A percentile compares a stretch with the other conserved stretches of the same genome.
phyloP scores from a whole-genome alignment of 2,797 vertebrate species.

The Chiroxiphia lanceolata region DNA sequence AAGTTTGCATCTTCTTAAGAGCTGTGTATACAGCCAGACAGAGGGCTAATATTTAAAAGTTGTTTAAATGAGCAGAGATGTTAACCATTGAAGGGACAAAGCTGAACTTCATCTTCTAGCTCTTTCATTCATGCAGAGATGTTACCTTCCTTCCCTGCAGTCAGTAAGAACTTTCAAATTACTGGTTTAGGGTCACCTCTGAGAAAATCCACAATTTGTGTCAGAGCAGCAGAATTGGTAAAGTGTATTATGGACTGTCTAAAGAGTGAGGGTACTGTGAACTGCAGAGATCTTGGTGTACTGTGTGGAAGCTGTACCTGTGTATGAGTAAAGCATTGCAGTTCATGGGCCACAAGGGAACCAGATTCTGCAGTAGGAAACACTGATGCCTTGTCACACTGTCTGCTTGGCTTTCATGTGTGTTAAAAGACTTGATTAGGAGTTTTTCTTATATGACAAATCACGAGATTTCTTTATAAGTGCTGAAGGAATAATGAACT shows the following conservation, averaged over 20 bases:
- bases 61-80: slow-evolving; percentile 10
- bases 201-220: neutral
- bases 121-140: neutral
- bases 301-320: neutral
- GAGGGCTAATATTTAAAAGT: slow-evolving; percentile 38
- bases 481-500: neutral
- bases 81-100: neutral
- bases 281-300: neutral
- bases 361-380: neutral
- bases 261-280: neutral
- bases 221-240: neutral
- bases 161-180: neutral
- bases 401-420: neutral
- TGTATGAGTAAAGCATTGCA: accelerated
- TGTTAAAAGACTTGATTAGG: neutral
- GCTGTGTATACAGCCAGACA: neutral
- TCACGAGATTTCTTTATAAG: neutral
- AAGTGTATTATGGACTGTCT: neutral
- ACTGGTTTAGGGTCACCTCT: neutral
- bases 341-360: neutral
- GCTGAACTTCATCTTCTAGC: neutral
- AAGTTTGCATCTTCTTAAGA: neutral
- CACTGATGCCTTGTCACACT: neutral
- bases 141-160: neutral
- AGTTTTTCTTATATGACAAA: neutral